Percentiles rank a stretch among this genome's conserved stretches.
phyloP scores from a whole-genome alignment of 2,797 vertebrate species.

The Bufotes viridis region DNA sequence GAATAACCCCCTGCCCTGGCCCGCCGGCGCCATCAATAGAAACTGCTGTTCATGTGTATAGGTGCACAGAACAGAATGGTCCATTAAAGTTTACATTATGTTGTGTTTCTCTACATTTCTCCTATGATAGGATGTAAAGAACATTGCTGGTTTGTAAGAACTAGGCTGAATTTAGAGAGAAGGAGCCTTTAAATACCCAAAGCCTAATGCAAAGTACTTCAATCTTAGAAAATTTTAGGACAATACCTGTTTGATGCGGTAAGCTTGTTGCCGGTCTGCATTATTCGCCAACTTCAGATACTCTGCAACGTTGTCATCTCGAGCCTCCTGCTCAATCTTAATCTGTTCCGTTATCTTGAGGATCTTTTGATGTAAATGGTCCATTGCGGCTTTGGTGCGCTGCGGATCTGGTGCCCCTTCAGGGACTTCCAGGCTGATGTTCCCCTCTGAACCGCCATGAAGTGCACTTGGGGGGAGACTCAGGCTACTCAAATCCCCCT shows the following conservation, averaged over 20 bases:
- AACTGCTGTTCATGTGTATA: too few species aligned
- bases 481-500: conserved; percentile 86
- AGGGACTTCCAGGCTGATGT: conserved; percentile 86
- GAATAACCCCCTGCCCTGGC: too few species aligned
- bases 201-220: too few species aligned
- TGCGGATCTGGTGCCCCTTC: conserved; percentile 85
- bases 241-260: conserved; percentile 89
- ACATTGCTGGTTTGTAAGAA: not conserved
- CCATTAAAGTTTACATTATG: too few species aligned
- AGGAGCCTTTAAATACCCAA: not conserved
- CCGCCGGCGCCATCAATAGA: too few species aligned
- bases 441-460: conserved; percentile 88
- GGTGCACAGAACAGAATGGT: too few species aligned
- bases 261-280: conserved; percentile 94
- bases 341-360: conserved; percentile 99
- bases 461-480: conserved; percentile 80
- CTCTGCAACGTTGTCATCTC: conserved; percentile 96
- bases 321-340: conserved; percentile 95
- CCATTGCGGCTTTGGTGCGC: conserved; percentile 88
- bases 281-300: conserved; percentile 97
- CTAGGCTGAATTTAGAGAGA: not conserved
- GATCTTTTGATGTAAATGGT: conserved; percentile 98
- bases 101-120: too few species aligned
- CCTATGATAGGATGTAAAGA: not conserved
- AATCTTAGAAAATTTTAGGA: too few species aligned